Conservation (phyloP, 2,888 invertebrate genomes). For the Nineta flava region DNA sequence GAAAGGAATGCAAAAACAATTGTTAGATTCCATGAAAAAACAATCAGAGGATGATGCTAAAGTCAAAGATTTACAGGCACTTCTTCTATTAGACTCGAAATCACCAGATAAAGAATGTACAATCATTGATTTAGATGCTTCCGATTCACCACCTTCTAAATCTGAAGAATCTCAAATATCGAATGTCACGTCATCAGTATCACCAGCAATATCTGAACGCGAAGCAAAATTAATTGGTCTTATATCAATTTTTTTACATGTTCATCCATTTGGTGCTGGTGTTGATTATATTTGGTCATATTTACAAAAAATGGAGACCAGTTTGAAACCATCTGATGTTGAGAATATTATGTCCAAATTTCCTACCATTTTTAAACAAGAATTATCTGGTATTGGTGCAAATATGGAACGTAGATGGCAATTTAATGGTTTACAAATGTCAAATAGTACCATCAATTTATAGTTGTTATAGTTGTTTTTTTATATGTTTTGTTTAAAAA, state of each 20-base stretch:
- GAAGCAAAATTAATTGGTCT: slow-evolving; percentile 72
- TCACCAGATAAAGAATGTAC: slow-evolving; percentile 29
- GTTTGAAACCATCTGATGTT: slow-evolving; percentile 54
- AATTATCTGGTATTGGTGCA: slow-evolving; percentile 66
- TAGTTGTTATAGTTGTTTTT: not conserved
- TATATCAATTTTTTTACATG: slow-evolving; percentile 77
- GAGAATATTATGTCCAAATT: slow-evolving; percentile 64
- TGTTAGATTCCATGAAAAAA: slow-evolving; percentile 37
- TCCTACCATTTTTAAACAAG: slow-evolving; percentile 63
- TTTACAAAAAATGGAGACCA: slow-evolving; percentile 63
- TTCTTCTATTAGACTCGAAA: slow-evolving; percentile 21
- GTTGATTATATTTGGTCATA: slow-evolving; percentile 84
- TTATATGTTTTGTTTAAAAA: not conserved
- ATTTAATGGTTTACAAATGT: slow-evolving; percentile 51
- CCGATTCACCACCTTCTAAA: slow-evolving; percentile 20
- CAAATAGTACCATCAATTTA: not conserved
- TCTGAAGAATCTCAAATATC: slow-evolving; percentile 23
- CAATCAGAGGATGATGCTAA: slow-evolving; percentile 36
- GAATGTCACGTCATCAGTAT: slow-evolving; percentile 12
- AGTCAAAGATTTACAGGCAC: slow-evolving; percentile 32
- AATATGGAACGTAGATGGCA: slow-evolving; percentile 77
- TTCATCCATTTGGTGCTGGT: slow-evolving; percentile 86
- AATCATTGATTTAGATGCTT: slow-evolving; percentile 30
- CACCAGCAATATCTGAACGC: slow-evolving; percentile 28
- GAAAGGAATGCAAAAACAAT: slow-evolving; percentile 42